A percentile compares a stretch with the other conserved stretches of the same genome.
phyloP scores from a whole-genome alignment of 2,888 invertebrate species.

The Uloborus plumipes region DNA sequence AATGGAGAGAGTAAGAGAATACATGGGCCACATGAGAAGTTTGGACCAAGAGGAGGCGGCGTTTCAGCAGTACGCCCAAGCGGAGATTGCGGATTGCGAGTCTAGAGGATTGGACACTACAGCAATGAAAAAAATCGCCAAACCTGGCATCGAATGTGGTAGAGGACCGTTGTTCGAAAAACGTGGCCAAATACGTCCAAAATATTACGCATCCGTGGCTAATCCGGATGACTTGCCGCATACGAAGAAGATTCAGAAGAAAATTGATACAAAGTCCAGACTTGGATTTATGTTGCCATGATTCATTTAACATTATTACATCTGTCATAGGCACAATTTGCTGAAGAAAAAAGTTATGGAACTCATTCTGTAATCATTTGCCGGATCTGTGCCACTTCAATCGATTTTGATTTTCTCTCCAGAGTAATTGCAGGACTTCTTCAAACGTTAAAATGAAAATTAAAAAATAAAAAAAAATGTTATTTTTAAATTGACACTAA shows the following conservation, averaged over 20 bases:
- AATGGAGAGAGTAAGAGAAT: slow-evolving; percentile 29
- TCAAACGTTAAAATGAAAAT: too few relatives aligned
- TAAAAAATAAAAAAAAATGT: too few relatives aligned
- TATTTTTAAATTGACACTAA: too few relatives aligned
- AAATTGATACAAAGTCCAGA: slow-evolving; percentile 31
- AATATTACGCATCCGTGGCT: slow-evolving; percentile 29
- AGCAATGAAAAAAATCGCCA: slow-evolving; percentile 34
- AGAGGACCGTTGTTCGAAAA: slow-evolving; percentile 34
- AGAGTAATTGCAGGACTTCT: too few relatives aligned
- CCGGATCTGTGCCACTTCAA: too few relatives aligned
- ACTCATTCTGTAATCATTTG: too few relatives aligned
- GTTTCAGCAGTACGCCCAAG: slow-evolving; percentile 50
- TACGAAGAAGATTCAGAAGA: neutral
- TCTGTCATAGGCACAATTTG: too few relatives aligned
- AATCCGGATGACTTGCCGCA: slow-evolving; percentile 31
- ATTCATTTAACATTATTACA: too few relatives aligned
- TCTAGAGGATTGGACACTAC: slow-evolving; percentile 28
- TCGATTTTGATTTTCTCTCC: too few relatives aligned
- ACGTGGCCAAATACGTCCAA: slow-evolving; percentile 41
- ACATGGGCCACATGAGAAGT: slow-evolving; percentile 42
- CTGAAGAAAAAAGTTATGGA: too few relatives aligned
- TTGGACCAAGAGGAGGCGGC: slow-evolving; percentile 49
- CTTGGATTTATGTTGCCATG: slow-evolving; percentile 40
- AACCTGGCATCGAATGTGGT: slow-evolving; percentile 51
- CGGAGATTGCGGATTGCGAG: slow-evolving; percentile 43